Conservation (phyloP, 2,797 vertebrate genomes). For the Chaunax sp. region DNA sequence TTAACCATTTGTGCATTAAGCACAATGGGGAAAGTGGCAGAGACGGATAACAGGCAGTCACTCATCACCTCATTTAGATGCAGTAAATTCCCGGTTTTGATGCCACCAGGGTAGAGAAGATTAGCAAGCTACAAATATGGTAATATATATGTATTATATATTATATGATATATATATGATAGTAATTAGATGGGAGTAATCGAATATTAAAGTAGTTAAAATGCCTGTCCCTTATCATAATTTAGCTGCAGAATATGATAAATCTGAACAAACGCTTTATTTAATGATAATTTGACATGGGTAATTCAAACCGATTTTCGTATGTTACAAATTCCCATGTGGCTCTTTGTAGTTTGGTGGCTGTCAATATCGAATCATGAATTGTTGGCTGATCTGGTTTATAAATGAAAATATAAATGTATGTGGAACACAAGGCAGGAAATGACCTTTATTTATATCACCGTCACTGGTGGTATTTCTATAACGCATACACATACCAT, state of each 20-base stretch:
- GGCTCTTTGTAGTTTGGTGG: not conserved
- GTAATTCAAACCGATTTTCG: not conserved
- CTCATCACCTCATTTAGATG: too few species aligned
- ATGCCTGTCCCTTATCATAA: not conserved
- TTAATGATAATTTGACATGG: not conserved
- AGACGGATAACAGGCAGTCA: too few species aligned
- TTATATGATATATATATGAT: too few species aligned
- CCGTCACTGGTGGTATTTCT: constrained; percentile 67
- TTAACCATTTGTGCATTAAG: too few species aligned
- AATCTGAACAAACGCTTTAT: not conserved
- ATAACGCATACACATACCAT: constrained; percentile 7
- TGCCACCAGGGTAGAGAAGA: too few species aligned
- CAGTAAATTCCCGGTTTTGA: too few species aligned
- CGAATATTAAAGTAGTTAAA: too few species aligned
- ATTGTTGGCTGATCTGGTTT: constrained; percentile 16
- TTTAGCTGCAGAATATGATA: not conserved
- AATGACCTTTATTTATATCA: constrained; percentile 67
- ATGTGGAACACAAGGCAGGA: constrained; percentile 67
- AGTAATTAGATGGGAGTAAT: too few species aligned
- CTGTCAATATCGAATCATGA: constrained; percentile 8
- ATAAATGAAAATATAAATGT: not conserved
- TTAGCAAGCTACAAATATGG: too few species aligned
- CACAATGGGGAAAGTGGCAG: too few species aligned
- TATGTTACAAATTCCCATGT: constrained; percentile 1
- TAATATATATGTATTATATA: too few species aligned